phyloP scores from a whole-genome alignment of 2,113 vertebrate genomes.

The Peromyscus polionotus region DNA sequence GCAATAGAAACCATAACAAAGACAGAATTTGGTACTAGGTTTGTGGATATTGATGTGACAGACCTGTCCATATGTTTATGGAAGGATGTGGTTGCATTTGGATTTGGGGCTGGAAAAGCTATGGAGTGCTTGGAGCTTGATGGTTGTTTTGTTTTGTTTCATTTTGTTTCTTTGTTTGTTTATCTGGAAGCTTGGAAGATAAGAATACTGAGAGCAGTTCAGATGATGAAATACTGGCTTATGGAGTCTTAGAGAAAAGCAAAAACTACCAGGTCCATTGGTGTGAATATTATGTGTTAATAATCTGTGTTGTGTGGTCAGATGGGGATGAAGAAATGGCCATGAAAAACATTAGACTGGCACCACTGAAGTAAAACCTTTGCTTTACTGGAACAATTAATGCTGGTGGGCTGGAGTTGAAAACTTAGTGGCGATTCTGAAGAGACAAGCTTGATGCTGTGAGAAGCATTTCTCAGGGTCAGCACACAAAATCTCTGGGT shows the following conservation, averaged over 20 bases:
- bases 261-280: background rate
- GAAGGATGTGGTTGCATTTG: background rate
- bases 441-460: background rate
- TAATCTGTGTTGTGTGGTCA: background rate
- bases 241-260: background rate
- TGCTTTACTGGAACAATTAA: background rate
- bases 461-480: background rate
- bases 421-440: background rate
- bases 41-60: background rate
- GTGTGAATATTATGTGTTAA: background rate
- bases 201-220: background rate
- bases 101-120: background rate
- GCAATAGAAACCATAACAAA: background rate
- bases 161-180: background rate
- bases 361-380: background rate
- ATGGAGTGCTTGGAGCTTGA: background rate
- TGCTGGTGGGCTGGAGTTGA: background rate
- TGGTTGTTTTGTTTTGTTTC: background rate
- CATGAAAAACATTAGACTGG: background rate
- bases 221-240: background rate
- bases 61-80: background rate
- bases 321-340: too few species aligned
- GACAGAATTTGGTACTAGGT: background rate
- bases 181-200: background rate
- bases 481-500: background rate